Percentiles rank a stretch among this genome's conserved stretches.
These are phyloP conservation scores for Pelodiscus sinensis DNA, from an alignment of 2,113 vertebrate species.

Conservation along the genomic window DNA sequence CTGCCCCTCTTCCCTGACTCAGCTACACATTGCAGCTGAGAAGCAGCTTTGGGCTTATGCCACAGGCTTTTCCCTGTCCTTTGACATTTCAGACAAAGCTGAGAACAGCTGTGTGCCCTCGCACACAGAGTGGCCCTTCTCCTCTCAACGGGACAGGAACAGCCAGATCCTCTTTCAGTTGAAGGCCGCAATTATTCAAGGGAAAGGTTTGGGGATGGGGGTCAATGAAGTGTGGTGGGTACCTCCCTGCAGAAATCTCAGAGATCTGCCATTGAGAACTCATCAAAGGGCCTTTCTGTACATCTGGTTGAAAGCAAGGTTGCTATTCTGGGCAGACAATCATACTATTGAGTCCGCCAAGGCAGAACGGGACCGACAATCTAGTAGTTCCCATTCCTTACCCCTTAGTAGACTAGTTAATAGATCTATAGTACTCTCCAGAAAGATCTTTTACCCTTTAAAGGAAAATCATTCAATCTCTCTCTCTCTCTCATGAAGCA, in stretches of 20 bases:
- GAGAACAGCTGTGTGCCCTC: background rate
- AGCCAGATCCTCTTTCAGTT: background rate
- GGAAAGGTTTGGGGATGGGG: background rate
- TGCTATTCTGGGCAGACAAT: constrained; percentile 27
- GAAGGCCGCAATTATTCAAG: background rate
- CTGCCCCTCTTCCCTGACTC: background rate
- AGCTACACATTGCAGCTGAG: too few relatives aligned
- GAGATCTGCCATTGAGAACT: constrained; percentile 45
- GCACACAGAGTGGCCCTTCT: constrained; percentile 42
- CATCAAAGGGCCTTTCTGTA: constrained; percentile 60
- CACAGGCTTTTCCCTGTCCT: fast-evolving
- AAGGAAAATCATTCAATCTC: background rate
- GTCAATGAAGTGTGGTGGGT: background rate
- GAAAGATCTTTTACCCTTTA: background rate
- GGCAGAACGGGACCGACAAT: background rate
- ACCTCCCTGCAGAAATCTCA: background rate
- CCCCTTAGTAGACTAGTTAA: background rate
- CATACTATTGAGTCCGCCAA: background rate
- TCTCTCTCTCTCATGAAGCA: background rate
- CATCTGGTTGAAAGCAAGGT: background rate
- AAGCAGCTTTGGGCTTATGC: background rate
- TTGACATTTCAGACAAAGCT: constrained; percentile 26
- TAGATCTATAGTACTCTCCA: background rate
- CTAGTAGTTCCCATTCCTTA: background rate
- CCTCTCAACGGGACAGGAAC: background rate